phyloP scores from a whole-genome alignment of 2,113 vertebrate species.

The Anseranas semipalmata region DNA sequence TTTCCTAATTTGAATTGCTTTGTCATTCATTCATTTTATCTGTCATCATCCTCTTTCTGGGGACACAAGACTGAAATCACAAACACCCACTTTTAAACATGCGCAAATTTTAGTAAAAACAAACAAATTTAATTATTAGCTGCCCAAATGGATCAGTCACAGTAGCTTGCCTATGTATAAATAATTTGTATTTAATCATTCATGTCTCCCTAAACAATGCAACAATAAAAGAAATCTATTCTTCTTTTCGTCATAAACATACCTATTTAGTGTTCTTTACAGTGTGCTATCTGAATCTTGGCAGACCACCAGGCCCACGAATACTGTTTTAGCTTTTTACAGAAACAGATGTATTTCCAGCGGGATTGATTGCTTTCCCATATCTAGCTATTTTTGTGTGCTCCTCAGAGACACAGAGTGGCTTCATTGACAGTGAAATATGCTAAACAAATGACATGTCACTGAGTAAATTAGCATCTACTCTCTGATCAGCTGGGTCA shows the following conservation, averaged over 20 bases:
- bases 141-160: background rate
- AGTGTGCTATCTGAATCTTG: background rate
- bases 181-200: background rate
- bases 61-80: background rate
- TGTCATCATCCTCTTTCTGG: background rate
- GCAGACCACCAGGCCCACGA: background rate
- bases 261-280: background rate
- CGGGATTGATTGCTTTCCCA: constrained; percentile 26
- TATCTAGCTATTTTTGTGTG: constrained; percentile 60
- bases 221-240: background rate
- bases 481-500: constrained; percentile 88
- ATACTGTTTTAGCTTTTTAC: background rate
- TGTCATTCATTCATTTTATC: background rate
- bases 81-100: background rate
- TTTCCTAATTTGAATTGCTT: background rate
- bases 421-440: constrained; percentile 73
- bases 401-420: constrained; percentile 55
- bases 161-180: background rate
- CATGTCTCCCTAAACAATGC: background rate
- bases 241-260: background rate
- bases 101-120: background rate
- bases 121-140: background rate
- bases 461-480: constrained; percentile 79
- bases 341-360: constrained; percentile 9
- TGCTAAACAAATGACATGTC: constrained; percentile 77